Evolutionary conservation across 2,797 vertebrate genomes (phyloP), one percentile per base, ranked within the genome.

Genomic region (Graptemys geographica): DNA sequence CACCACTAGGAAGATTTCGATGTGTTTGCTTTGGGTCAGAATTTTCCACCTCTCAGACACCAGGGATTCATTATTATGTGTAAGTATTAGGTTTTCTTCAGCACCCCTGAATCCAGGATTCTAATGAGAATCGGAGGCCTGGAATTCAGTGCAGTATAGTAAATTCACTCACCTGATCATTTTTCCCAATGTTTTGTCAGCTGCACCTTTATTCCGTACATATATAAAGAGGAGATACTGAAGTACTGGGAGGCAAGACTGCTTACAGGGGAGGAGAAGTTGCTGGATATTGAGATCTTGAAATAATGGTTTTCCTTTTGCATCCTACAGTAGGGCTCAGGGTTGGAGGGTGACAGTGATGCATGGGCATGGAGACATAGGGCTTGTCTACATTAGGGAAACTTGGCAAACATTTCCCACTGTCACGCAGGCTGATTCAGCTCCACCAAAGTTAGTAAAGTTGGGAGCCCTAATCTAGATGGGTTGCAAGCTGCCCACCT

Each of bases 401-500:
- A 33, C n/a, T 81, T 55, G 47, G 52, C 6, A 52, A 72, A 65
- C 37, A 1, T 12, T n/a, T 88, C 72, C 79, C 21, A 1, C 25
- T 37, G n/a, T 21, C 49, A 11, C 3, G 0, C 33, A 1, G 41
- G 37, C 11, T 1, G 18, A 31, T 72, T 79, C 7, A 1, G 19
- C 74, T 82, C 87, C 79, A 81, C 62, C 23, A 11, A 3, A 27
- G 1, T 4, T 62, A 56, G 62, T 69, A 25, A 37, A 55, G 55
- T 51, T 8, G 23, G 69, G 47, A 93, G 27, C 44, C 55, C 78
- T 33, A 0, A 0, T 4, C 0, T 7, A 11, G 11, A 0, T 0
- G 79, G 57, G 44, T 3, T 51, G 55, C 59, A 1, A 53, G 49
- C 81, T 11, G 81, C 59, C 19, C 72, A 3, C 27, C 62, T 51